A percentile compares a stretch with the other conserved stretches of the same genome.
Evolutionary conservation across 2,113 vertebrate species (phyloP).

Genomic region (Oreocharis arfaki): DNA sequence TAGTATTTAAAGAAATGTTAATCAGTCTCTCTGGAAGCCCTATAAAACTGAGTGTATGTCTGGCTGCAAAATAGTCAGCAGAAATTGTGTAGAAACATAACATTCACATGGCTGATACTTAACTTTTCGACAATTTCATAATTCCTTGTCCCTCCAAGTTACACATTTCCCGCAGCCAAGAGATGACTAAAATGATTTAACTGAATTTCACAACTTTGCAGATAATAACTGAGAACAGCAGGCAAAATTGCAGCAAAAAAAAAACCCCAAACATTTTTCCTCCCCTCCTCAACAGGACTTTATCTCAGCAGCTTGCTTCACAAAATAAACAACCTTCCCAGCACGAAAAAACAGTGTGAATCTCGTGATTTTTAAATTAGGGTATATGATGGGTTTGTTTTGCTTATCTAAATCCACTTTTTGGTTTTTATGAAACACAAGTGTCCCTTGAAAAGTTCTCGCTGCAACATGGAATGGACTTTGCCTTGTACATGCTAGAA

Average conservation of each 20-base stretch:
- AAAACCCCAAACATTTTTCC: not conserved
- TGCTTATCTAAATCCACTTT: not conserved
- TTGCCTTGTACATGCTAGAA: not conserved
- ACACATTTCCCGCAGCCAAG: not conserved
- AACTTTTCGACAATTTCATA: not conserved
- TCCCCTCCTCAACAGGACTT: not conserved
- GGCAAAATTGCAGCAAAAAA: not conserved
- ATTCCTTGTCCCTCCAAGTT: not conserved
- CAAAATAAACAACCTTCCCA: not conserved
- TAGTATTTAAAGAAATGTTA: not conserved
- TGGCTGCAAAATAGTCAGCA: not conserved
- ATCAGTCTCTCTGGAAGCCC: not conserved
- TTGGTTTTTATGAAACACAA: not conserved
- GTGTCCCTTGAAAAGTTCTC: rapidly evolving
- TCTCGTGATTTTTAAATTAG: not conserved
- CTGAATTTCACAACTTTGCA: conserved; percentile 13
- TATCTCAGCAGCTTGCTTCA: not conserved
- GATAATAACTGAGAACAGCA: conserved; percentile 15
- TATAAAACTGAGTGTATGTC: not conserved
- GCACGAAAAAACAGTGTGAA: not conserved
- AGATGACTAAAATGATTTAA: conserved; percentile 16
- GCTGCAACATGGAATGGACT: rapidly evolving
- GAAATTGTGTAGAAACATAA: not conserved
- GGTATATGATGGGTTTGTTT: not conserved
- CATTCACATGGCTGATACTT: not conserved